Evolutionary conservation across 2,113 vertebrate genomes (phyloP).

Genomic region (Mormyrus lacerda): DNA sequence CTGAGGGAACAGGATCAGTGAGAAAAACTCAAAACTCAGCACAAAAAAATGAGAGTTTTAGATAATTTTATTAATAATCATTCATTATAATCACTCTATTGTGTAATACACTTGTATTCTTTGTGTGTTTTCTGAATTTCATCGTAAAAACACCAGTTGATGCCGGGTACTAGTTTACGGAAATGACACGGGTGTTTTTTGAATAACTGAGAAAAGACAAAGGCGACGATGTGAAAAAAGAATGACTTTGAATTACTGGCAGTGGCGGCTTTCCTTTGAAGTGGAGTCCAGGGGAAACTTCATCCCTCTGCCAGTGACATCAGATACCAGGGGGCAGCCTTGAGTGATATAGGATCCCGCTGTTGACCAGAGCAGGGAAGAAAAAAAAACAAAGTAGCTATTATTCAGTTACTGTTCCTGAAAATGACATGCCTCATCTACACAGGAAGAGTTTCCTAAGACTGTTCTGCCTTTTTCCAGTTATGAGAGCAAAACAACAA

Average conservation of each 20-base stretch:
- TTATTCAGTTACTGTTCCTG: neutral
- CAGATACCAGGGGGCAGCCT: neutral
- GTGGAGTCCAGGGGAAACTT: neutral
- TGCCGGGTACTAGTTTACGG: neutral
- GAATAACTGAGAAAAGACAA: neutral
- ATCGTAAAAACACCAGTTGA: neutral
- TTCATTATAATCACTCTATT: neutral
- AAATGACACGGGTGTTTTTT: neutral
- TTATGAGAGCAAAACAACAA: neutral
- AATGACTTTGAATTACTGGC: neutral
- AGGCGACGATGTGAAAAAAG: neutral
- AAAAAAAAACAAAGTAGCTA: neutral
- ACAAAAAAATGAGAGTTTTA: neutral
- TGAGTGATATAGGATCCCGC: neutral
- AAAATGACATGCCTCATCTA: neutral
- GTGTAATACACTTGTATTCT: neutral
- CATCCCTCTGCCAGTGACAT: neutral
- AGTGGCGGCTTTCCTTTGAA: neutral
- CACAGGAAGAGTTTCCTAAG: neutral
- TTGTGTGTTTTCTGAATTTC: neutral
- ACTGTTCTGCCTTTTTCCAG: neutral
- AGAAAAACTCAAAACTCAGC: neutral
- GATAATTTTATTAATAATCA: neutral
- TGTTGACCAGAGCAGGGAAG: neutral
- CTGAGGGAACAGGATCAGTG: neutral